Base-by-base conservation (phyloP, 2,888 invertebrate genomes). In the Microctonus hyperodae region DNA sequence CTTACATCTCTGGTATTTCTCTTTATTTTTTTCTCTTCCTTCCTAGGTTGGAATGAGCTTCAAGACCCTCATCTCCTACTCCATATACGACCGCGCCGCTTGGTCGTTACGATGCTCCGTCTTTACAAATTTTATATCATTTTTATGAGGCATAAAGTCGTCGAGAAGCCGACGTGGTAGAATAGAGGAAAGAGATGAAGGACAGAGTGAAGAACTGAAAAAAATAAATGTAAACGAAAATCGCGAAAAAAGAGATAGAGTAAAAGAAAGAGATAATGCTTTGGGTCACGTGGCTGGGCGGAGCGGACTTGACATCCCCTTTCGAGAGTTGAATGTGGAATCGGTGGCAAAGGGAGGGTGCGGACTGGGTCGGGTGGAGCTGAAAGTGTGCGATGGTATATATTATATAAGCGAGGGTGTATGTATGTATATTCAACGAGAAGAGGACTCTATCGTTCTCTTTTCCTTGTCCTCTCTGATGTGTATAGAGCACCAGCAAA, bases 61-160 rank as follows among this genome's bases (percentile, higher is more conserved):
- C 64, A 16, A 20, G 62, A 69, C 74, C 71, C 74, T 74, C 74
- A 72, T 76, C 75, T 74, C 74, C 74, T 61, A 69, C 77, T 76
- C 78, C 76, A 78, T 76, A 78, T 76, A 73, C 70, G 70, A 65
- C 74, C 74, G 74, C 79, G 82, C 75, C 78, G 76, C 79, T 77
- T 73, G 76, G 78, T 81, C 81, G 80, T 83, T 81, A 80, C 78
- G 74, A 72, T 71, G 78, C 76, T 75, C 74, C 81, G 79, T 81
- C 82, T 81, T 82, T 82, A 83, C 83, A 83, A 83, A 83, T 83
- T 83, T 83, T 83, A 83, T 83, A 82, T 81, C 80, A 81, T 81
- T 83, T 83, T 83, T 83, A 83, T 79, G 83, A 81, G 79, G 77
- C 83, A 82, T 83, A 83, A 83, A 83, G 79, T 82, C 81, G 79